Evolutionary conservation across 2,797 vertebrate genomes (phyloP).

Genomic region (Eulemur coronatus): DNA sequence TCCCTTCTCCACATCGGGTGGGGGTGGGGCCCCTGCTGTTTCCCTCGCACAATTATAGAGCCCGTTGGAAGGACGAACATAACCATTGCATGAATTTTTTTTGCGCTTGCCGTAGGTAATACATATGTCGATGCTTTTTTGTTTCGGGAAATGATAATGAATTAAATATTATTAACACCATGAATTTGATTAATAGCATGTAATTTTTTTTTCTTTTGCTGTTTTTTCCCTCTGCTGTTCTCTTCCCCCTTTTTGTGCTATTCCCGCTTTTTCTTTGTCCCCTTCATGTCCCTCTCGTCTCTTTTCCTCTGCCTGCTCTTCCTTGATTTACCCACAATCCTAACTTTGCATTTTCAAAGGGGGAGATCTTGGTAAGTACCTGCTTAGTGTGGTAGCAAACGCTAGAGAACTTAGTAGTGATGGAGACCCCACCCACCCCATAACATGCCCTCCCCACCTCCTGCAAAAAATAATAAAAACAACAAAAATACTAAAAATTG

Average conservation of each 20-base stretch:
- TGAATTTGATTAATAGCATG: constrained; percentile 96
- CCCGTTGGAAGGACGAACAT: neutral
- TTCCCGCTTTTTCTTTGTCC: constrained; percentile 72
- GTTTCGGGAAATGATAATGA: constrained; percentile 78
- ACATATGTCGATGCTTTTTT: constrained; percentile 71
- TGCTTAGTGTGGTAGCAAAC: constrained; percentile 63
- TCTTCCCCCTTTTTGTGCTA: constrained; percentile 75
- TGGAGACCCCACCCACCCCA: neutral
- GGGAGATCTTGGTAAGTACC: constrained; percentile 99
- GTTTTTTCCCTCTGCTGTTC: constrained; percentile 78
- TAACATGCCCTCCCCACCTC: neutral
- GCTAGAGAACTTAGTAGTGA: constrained; percentile 24
- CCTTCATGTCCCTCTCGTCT: constrained; percentile 51
- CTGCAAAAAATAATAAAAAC: neutral
- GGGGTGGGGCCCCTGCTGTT: neutral
- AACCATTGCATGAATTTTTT: constrained; percentile 72
- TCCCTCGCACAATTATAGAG: neutral
- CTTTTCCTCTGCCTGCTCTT: constrained; percentile 69
- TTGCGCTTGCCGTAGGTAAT: constrained; percentile 66
- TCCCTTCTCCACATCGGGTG: neutral
- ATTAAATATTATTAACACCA: constrained; percentile 89
- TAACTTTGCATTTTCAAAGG: constrained; percentile 88
- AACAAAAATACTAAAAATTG: constrained; percentile 16
- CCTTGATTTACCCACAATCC: constrained; percentile 75
- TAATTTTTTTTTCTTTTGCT: constrained; percentile 91